Percentiles rank a stretch among this genome's conserved stretches.
Evolutionary conservation across 2,797 vertebrate species (phyloP).

Genomic region (Eupleurogrammus muticus): DNA sequence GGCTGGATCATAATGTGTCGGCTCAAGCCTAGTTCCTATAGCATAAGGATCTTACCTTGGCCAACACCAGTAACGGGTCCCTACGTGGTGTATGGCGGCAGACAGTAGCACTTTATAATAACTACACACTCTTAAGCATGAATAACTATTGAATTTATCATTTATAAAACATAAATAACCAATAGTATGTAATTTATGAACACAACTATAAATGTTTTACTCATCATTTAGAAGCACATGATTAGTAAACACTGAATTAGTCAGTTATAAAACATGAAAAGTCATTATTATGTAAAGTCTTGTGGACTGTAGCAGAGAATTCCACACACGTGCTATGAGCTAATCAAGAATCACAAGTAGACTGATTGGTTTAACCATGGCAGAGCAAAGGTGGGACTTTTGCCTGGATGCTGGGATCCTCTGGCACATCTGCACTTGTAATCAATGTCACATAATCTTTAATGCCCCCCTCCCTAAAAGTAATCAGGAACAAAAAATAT

Average conservation of each 20-base stretch:
- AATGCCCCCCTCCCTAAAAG: constrained; percentile 1
- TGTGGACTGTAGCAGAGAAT: constrained; percentile 36
- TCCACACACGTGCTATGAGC: constrained; percentile 40
- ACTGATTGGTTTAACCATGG: constrained; percentile 36
- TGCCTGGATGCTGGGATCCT: constrained; percentile 25
- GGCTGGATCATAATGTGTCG: no score
- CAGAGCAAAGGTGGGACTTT: constrained; percentile 15
- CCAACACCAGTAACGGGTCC: neutral
- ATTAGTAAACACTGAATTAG: no score
- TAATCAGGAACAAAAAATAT: constrained; percentile 1
- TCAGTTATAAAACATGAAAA: no score
- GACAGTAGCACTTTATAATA: no score
- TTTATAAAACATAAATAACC: no score
- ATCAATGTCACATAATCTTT: constrained; percentile 19
- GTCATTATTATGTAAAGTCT: no score
- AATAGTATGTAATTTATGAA: no score
- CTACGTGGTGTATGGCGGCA: constrained; percentile 9
- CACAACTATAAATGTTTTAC: no score
- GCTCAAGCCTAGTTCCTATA: neutral
- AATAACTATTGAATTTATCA: no score
- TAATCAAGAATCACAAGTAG: constrained; percentile 54
- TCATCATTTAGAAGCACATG: no score
- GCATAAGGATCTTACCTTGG: neutral
- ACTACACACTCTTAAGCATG: no score
- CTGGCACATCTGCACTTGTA: neutral